Conservation (phyloP, 2,888 invertebrate species). For the Ennomos quercinarius region DNA sequence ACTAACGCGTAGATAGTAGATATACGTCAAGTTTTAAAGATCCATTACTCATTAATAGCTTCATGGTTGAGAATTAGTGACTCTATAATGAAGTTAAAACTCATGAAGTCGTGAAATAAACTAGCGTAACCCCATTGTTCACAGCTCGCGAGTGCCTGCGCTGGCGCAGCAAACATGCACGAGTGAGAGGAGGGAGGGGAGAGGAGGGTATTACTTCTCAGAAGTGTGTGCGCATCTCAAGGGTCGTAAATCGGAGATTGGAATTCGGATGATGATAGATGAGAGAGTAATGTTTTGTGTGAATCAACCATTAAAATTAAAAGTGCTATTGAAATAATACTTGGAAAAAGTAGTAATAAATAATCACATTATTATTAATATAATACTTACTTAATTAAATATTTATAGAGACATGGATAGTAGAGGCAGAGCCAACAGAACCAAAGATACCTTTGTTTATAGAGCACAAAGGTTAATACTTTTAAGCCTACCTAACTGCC, state of each 20-base stretch:
- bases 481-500: too few relatives aligned
- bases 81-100: conserved; percentile 29
- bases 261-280: conserved; percentile 53
- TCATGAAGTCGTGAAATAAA: conserved; percentile 55
- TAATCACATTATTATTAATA: too few relatives aligned
- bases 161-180: conserved; percentile 8
- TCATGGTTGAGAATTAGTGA: conserved; percentile 24
- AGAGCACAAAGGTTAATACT: too few relatives aligned
- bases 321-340: conserved; percentile 18
- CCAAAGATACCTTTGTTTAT: too few relatives aligned
- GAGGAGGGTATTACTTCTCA: conserved; percentile 44
- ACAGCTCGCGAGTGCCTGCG: conserved; percentile 30
- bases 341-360: not conserved
- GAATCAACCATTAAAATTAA: conserved; percentile 22
- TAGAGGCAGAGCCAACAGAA: too few relatives aligned
- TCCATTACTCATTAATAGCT: conserved; percentile 13
- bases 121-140: conserved; percentile 54
- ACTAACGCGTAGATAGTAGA: too few relatives aligned
- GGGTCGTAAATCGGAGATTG: conserved; percentile 63
- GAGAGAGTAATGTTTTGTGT: conserved; percentile 30
- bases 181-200: conserved; percentile 26
- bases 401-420: too few relatives aligned
- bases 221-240: conserved; percentile 59
- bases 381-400: too few relatives aligned
- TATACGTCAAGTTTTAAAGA: too few relatives aligned